A percentile compares a stretch with the other conserved stretches of the same genome.
Evolutionary conservation across 2,113 vertebrate species (phyloP).

Genomic region (Gasterosteus nipponicus): DNA sequence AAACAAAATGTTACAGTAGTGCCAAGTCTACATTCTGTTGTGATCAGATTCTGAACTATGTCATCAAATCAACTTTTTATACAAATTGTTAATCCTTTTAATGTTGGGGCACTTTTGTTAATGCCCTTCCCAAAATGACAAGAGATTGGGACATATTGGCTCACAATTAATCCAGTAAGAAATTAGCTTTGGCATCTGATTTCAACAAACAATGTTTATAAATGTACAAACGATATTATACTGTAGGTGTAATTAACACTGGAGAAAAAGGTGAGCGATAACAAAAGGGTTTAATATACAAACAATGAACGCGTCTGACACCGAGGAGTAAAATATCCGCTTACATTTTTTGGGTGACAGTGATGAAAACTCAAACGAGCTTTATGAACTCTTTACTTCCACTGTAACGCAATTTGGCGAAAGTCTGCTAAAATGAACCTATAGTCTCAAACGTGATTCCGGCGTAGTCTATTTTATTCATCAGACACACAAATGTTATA

Average conservation of each 20-base stretch:
- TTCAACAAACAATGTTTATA: conserved; percentile 50
- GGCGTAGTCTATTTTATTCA: conserved; percentile 28
- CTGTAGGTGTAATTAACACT: conserved; percentile 48
- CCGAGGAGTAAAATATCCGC: conserved; percentile 61
- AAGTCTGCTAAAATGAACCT: conserved; percentile 29
- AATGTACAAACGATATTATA: conserved; percentile 56
- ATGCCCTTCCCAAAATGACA: conserved; percentile 24
- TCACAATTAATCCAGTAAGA: conserved; percentile 49
- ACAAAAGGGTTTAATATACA: conserved; percentile 54
- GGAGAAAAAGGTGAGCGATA: conserved; percentile 49
- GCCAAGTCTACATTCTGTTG: conserved; percentile 49
- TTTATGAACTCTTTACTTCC: conserved; percentile 58
- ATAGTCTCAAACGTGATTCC: conserved; percentile 26
- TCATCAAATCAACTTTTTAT: conserved; percentile 14
- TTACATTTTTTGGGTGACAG: conserved; percentile 49
- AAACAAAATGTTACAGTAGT: conserved; percentile 52
- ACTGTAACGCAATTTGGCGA: conserved; percentile 46
- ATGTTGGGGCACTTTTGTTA: conserved; percentile 17
- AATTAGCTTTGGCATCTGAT: conserved; percentile 72
- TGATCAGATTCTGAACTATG: conserved; percentile 42
- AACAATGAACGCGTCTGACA: conserved; percentile 59
- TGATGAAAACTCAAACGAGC: conserved; percentile 53
- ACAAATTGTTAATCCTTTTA: conserved; percentile 22
- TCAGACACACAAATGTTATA: conserved; percentile 48
- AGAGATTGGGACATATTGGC: conserved; percentile 30